Conservation (phyloP, 2,797 vertebrate genomes). For the Cephalopachus bancanus region DNA sequence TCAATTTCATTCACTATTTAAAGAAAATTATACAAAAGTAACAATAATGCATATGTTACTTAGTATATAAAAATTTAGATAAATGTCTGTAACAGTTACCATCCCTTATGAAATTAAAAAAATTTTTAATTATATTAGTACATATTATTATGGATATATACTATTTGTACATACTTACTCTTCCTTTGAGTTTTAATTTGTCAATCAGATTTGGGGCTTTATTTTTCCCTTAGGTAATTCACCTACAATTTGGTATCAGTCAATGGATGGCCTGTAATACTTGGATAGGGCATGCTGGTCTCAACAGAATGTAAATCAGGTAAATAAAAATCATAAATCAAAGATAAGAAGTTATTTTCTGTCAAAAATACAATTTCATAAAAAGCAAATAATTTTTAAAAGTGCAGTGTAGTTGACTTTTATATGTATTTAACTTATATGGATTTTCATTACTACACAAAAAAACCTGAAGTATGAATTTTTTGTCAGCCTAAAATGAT, state of each 20-base stretch:
- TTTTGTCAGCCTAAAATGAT: neutral
- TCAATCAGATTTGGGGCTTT: neutral
- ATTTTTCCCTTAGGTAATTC: slow-evolving; percentile 19
- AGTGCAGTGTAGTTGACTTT: neutral
- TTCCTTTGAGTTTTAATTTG: neutral
- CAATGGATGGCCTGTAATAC: neutral
- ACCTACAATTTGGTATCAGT: neutral
- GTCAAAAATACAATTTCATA: neutral
- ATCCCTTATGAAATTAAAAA: neutral
- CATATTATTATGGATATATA: neutral
- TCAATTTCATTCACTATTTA: neutral
- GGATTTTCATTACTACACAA: neutral
- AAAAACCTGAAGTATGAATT: slow-evolving; percentile 27
- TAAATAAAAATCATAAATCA: slow-evolving; percentile 22
- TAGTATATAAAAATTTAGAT: slow-evolving; percentile 4
- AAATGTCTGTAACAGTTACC: neutral
- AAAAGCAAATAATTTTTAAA: neutral
- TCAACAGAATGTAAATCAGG: neutral
- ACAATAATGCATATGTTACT: neutral
- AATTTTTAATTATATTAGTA: neutral
- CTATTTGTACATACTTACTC: neutral
- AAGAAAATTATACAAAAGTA: neutral
- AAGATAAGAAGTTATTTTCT: neutral
- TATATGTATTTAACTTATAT: neutral
- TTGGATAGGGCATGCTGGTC: neutral